phyloP scores from a whole-genome alignment of 1,140 invertebrate genomes.

The Lordiphosa mommai region DNA sequence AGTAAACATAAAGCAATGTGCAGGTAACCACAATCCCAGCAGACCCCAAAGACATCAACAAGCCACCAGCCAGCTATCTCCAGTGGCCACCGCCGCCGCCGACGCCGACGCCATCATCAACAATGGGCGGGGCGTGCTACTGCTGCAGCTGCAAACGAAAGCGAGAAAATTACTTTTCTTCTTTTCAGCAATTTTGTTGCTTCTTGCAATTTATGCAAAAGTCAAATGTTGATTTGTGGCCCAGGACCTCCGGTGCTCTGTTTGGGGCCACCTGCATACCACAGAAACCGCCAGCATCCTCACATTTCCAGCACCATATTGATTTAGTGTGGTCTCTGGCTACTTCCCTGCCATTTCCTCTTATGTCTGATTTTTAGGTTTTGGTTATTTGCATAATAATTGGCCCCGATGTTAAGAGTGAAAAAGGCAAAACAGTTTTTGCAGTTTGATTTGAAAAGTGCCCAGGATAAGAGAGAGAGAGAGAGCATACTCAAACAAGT shows the following conservation, averaged over 20 bases:
- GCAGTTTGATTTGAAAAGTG: slow-evolving; percentile 42
- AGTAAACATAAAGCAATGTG: slow-evolving; percentile 52
- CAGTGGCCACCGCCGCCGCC: background rate
- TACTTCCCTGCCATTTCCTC: slow-evolving; percentile 23
- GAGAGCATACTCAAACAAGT: slow-evolving; percentile 24
- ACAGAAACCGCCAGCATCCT: slow-evolving; percentile 15
- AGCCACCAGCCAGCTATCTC: slow-evolving; percentile 15
- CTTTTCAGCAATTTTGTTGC: slow-evolving; percentile 66
- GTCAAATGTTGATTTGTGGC: slow-evolving; percentile 75
- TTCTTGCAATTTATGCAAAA: slow-evolving; percentile 75
- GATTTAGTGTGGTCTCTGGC: slow-evolving; percentile 55
- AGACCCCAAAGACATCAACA: slow-evolving; percentile 24
- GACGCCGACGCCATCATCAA: slow-evolving; percentile 32
- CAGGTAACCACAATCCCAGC: slow-evolving; percentile 35
- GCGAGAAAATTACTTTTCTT: slow-evolving; percentile 72
- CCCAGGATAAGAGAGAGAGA: too few relatives aligned
- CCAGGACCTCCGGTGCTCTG: slow-evolving; percentile 11
- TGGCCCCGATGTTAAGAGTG: slow-evolving; percentile 35
- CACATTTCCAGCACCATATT: slow-evolving; percentile 37
- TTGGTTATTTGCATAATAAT: slow-evolving; percentile 74
- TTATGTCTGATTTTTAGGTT: slow-evolving; percentile 41
- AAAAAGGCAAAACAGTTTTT: slow-evolving; percentile 46
- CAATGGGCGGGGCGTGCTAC: slow-evolving; percentile 18
- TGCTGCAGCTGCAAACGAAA: slow-evolving; percentile 63
- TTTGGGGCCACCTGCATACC: slow-evolving; percentile 4